Conservation (phyloP, 2,113 vertebrate genomes). For the Burhinus bistriatus region DNA sequence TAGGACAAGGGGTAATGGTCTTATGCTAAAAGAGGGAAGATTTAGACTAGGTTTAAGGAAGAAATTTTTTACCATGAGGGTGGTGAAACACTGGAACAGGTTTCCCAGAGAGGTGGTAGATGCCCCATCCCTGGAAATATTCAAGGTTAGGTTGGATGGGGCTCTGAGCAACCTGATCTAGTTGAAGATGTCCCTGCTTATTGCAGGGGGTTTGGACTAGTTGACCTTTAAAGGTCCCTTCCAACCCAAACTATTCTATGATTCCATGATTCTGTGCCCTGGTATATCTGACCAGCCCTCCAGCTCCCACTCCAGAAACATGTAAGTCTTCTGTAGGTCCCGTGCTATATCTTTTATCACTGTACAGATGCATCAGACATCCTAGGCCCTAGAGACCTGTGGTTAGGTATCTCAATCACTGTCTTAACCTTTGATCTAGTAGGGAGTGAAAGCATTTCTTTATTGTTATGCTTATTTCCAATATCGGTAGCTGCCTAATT, state of each 20-base stretch:
- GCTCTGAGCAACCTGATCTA: neutral
- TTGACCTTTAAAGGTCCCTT: neutral
- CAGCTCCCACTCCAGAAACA: neutral
- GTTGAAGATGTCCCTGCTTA: neutral
- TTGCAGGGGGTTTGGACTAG: neutral
- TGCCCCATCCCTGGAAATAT: neutral
- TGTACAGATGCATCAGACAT: neutral
- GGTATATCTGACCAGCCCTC: neutral
- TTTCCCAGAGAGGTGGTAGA: neutral
- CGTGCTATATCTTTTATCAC: neutral
- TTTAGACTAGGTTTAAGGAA: neutral
- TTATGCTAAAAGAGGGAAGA: neutral
- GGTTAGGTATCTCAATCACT: neutral
- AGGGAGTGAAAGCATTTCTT: neutral
- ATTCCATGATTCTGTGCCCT: neutral
- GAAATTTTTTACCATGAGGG: neutral
- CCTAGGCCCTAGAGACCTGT: neutral
- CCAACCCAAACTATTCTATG: neutral
- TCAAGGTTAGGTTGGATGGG: neutral
- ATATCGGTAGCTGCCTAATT: neutral
- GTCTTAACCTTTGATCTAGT: neutral
- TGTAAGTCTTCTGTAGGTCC: neutral
- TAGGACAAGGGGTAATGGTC: neutral
- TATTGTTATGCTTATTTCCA: neutral
- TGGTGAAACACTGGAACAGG: neutral